Evolutionary conservation across 1,140 invertebrate genomes (phyloP), one percentile per base, ranked within the genome.

Genomic region (Cotesia vestalis): DNA sequence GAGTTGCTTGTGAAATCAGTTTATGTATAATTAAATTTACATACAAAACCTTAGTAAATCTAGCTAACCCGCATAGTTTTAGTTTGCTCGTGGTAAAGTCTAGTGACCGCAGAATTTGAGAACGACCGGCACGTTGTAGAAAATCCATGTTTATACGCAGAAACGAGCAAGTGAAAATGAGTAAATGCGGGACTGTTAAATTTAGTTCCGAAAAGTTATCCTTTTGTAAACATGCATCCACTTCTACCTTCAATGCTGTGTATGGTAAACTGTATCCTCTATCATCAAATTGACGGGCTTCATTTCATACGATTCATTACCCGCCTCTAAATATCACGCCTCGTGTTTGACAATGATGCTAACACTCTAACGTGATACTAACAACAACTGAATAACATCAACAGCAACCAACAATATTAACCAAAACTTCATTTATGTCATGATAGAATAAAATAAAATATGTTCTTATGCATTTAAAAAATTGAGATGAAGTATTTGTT

Each of bases 1-100:
- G 4, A 62, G 73, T 74, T 76, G 38, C 40, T 69, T 57, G 73
- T 71, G 71, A 76, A 77, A 71, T 76, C 73, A 73, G 72, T 76
- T 72, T 73, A 27, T 71, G 40, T 20, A 35, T 71, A 66, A 70
- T 68, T 61, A 70, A 71, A 74, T 72, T 73, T 52, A 36, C 40
- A 46, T 46, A 46, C 8, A 61, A 40, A 35, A 62, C 11, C 11
- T 40, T 62, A 17, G 60, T 36, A 27, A 62, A 40, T 62, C n/a
- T 51, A 27, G 27, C 27, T 27, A 27, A 60, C 35, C 64, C 73
- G 69, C 62, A 64, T 75, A 78, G 73, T 77, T 75, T 72, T 62
- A 64, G 75, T 72, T 74, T 77, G 77, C 75, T 77, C 77, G 77
- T 63, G 77, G 75, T 73, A 57, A 64, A 69, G 68, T 62, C 69